Conservation (phyloP, 2,113 vertebrate genomes). For the Clarias gariepinus region DNA sequence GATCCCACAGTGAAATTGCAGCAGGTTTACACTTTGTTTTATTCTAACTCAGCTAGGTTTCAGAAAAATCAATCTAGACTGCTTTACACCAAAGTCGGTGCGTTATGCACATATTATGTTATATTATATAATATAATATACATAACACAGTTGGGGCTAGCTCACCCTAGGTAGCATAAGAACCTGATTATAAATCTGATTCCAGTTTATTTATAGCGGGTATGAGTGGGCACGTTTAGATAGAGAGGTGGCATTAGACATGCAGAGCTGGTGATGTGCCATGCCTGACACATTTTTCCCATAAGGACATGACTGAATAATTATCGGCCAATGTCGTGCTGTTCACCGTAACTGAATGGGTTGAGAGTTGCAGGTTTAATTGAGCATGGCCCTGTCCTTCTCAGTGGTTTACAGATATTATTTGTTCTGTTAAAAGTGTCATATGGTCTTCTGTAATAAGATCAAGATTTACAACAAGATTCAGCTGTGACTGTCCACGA, state of each 20-base stretch:
- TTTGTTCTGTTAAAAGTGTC: not conserved
- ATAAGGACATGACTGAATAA: slow-evolving; percentile 47
- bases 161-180: not conserved
- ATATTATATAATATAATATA: not conserved
- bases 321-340: slow-evolving; percentile 47
- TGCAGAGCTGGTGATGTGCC: slow-evolving; percentile 9
- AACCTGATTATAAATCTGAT: not conserved
- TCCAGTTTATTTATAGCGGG: slow-evolving; percentile 20
- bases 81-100: not conserved
- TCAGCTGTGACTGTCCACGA: too few species aligned
- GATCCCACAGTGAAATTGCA: slow-evolving; percentile 11
- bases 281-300: slow-evolving; percentile 39
- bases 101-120: too few species aligned
- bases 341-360: slow-evolving; percentile 47
- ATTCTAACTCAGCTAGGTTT: not conserved
- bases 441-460: not conserved
- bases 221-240: slow-evolving; percentile 33
- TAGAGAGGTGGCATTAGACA: slow-evolving; percentile 41
- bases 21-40: slow-evolving; percentile 7
- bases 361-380: not conserved
- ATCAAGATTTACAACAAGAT: not conserved
- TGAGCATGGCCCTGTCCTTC: not conserved
- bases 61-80: not conserved
- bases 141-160: not conserved
- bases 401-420: not conserved